phyloP scores from a whole-genome alignment of 2,113 vertebrate genomes.

The Numida meleagris region DNA sequence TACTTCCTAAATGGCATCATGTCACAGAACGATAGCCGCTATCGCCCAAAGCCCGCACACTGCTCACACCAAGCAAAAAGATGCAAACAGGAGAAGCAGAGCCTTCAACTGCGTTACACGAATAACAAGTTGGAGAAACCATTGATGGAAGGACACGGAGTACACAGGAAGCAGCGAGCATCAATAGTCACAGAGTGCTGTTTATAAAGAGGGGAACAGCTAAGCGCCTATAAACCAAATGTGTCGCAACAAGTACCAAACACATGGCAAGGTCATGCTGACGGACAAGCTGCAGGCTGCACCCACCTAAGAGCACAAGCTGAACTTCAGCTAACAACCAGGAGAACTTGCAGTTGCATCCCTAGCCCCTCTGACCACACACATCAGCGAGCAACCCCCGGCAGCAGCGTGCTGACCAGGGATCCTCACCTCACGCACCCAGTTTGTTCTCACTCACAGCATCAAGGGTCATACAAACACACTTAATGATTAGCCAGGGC shows the following conservation, averaged over 20 bases:
- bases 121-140: neutral
- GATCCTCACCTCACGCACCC: neutral
- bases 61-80: fast-evolving
- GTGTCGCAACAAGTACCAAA: neutral
- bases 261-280: neutral
- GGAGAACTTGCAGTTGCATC: neutral
- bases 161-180: neutral
- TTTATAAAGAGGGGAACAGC: neutral
- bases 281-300: neutral
- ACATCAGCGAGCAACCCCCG: neutral
- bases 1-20: slow-evolving; percentile 55
- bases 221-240: neutral
- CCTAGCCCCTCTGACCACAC: neutral
- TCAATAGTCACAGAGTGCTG: neutral
- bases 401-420: neutral
- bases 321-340: neutral
- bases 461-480: neutral
- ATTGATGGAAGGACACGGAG: neutral
- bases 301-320: neutral
- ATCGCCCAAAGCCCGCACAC: neutral
- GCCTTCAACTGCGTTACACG: fast-evolving
- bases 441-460: neutral
- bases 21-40: slow-evolving; percentile 41
- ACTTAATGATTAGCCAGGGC: neutral
- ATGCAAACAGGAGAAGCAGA: neutral